Evolutionary conservation across 2,888 invertebrate species (phyloP), one percentile per base, ranked within the genome.

Genomic region (Apotomis capreana): DNA sequence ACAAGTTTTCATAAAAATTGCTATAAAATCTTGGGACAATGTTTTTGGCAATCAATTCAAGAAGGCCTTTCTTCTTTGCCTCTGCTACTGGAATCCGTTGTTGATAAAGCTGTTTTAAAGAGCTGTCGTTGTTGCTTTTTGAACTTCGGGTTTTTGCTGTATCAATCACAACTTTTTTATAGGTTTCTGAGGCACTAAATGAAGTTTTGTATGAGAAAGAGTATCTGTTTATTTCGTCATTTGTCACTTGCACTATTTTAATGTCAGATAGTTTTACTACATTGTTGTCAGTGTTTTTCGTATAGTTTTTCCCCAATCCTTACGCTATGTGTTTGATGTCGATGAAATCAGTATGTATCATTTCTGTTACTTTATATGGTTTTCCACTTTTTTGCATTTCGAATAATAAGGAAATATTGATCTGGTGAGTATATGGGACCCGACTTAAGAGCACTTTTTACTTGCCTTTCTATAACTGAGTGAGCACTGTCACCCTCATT

Each of bases 401-500:
- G 54, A 12, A 54, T 54, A 4, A 54, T 54, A 54, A n/a, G 54
- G 26, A 15, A 6, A 54, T 54, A 54, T 54, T n/a, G 54, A 8
- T 54, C 54, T 12, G 54, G 54, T 15, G 54, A n/a, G 54, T 54
- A 54, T 54, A 54, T 54, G 54, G 54, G 54, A 15, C 54, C 54
- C 6, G 54, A 54, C 15, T 54, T 54, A n/a, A 54, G 54, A 15
- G 54, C 6, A 26, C 15, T 54, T 54, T 54, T 54, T 54, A 54
- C n/a, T 54, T 54, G 54, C 8, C 54, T 12, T 8, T 54, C 54
- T n/a, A 54, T 54, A 54, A 54, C 54, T 12, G 54, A 15, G 15
- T 54, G 54, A n/a, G 54, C 54, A 54, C 54, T 54, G 6, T 54
- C 54, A 54, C 54, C 54, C 6, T 54, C 54, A 54, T 54, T 54